Conservation (phyloP, 2,113 vertebrate species). For the Tragelaphus strepsiceros region DNA sequence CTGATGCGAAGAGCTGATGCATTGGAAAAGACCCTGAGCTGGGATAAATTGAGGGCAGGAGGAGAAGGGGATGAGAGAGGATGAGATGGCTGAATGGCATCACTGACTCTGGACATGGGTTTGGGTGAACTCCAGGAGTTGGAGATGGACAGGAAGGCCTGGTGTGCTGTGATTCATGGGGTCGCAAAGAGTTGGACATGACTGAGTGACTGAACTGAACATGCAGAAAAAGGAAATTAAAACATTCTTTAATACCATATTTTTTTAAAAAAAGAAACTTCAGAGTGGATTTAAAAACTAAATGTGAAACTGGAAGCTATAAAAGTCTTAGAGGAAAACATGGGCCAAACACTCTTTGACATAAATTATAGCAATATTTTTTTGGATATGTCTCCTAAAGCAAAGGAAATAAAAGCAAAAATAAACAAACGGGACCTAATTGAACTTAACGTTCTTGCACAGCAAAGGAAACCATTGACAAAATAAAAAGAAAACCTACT, state of each 20-base stretch:
- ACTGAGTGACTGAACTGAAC: no score
- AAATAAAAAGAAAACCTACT: not conserved
- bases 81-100: no score
- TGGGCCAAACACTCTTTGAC: not conserved
- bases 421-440: not conserved
- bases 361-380: not conserved
- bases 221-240: not conserved
- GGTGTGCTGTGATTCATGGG: no score
- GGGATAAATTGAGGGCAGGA: no score
- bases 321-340: not conserved
- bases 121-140: no score
- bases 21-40: no score
- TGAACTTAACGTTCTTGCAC: not conserved
- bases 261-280: not conserved
- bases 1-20: no score
- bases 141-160: no score
- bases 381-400: not conserved
- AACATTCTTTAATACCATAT: not conserved
- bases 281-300: not conserved
- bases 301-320: not conserved
- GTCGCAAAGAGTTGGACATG: rapidly evolving
- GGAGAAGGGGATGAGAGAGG: no score
- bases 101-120: no score
- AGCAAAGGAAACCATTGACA: not conserved
- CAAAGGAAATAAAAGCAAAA: not conserved